Evolutionary conservation across 2,113 vertebrate genomes (phyloP).

Genomic region (Limanda limanda): DNA sequence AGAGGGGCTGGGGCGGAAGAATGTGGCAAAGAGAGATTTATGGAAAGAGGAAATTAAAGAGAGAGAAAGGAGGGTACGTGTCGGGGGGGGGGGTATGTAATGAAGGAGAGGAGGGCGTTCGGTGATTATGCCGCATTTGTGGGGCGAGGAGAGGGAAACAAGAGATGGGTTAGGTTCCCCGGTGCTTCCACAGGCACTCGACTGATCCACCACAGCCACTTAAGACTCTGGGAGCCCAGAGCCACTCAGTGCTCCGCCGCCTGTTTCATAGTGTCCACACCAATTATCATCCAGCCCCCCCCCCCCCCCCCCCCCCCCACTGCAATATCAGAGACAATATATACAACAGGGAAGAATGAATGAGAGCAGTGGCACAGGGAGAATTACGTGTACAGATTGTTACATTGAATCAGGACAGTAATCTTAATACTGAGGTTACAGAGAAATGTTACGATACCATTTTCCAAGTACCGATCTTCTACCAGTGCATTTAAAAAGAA

Average conservation of each 20-base stretch:
- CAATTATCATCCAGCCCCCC: slow-evolving; percentile 55
- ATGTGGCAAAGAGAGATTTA: slow-evolving; percentile 56
- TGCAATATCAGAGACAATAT: slow-evolving; percentile 16
- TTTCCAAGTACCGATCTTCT: slow-evolving; percentile 28
- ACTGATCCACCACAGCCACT: slow-evolving; percentile 72
- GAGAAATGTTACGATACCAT: not conserved
- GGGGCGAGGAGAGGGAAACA: slow-evolving; percentile 40
- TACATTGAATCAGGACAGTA: not conserved
- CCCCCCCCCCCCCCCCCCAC: slow-evolving; percentile 26
- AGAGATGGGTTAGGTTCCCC: slow-evolving; percentile 57
- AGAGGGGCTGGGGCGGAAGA: not conserved
- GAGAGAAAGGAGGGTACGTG: not conserved
- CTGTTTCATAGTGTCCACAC: slow-evolving; percentile 60
- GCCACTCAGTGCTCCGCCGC: slow-evolving; percentile 24
- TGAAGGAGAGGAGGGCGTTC: slow-evolving; percentile 41
- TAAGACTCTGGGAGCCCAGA: slow-evolving; percentile 47
- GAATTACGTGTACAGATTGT: not conserved
- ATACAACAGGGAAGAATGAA: slow-evolving; percentile 3
- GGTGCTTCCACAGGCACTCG: slow-evolving; percentile 67
- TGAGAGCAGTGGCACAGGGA: not conserved
- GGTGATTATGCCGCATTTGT: slow-evolving; percentile 25
- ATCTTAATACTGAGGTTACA: not conserved
- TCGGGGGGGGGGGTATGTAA: slow-evolving; percentile 2
- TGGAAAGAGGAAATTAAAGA: slow-evolving; percentile 55
- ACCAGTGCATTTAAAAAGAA: too few species aligned